Evolutionary conservation across 2,888 invertebrate genomes (phyloP).

Genomic region (Drosophila emarginata): DNA sequence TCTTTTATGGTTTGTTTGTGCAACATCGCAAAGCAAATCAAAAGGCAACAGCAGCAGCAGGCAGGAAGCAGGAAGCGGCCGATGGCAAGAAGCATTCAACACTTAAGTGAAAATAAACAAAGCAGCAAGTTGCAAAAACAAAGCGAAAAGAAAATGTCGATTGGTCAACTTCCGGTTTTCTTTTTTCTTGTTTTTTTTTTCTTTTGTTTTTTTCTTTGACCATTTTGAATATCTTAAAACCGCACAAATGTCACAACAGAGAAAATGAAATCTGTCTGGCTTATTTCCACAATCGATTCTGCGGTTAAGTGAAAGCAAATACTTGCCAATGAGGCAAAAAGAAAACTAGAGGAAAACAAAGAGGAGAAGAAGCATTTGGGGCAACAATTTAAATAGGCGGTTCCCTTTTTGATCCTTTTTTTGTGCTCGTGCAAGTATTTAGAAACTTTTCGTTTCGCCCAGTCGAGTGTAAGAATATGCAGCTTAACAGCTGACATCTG

Average conservation of each 20-base stretch:
- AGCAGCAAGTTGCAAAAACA: conserved; percentile 22
- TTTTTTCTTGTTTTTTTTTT: not conserved
- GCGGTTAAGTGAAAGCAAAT: conserved; percentile 13
- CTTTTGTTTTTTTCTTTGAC: not conserved
- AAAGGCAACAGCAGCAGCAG: conserved; percentile 16
- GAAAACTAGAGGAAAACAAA: conserved; percentile 21
- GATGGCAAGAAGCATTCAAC: conserved; percentile 42
- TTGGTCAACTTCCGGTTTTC: conserved; percentile 36
- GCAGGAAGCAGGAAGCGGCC: not conserved
- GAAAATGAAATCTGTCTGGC: conserved; percentile 1
- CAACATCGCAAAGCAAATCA: conserved; percentile 11
- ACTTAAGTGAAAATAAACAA: conserved; percentile 71
- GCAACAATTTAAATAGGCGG: conserved; percentile 59
- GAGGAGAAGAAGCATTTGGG: conserved; percentile 37
- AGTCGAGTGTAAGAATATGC: conserved; percentile 40
- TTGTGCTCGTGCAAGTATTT: conserved; percentile 2
- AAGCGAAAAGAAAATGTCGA: conserved; percentile 17
- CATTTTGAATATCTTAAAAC: conserved; percentile 10
- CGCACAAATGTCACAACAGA: not conserved
- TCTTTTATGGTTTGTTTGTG: conserved; percentile 71
- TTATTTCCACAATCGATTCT: conserved; percentile 13
- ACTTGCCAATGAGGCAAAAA: conserved; percentile 30
- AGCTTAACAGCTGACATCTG: conserved; percentile 9
- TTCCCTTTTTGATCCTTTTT: conserved; percentile 26
- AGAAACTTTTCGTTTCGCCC: conserved; percentile 36